Evolutionary conservation across 2,797 vertebrate species (phyloP), one percentile per base, ranked within the genome.

Genomic region (Mormyrops attenuatus): DNA sequence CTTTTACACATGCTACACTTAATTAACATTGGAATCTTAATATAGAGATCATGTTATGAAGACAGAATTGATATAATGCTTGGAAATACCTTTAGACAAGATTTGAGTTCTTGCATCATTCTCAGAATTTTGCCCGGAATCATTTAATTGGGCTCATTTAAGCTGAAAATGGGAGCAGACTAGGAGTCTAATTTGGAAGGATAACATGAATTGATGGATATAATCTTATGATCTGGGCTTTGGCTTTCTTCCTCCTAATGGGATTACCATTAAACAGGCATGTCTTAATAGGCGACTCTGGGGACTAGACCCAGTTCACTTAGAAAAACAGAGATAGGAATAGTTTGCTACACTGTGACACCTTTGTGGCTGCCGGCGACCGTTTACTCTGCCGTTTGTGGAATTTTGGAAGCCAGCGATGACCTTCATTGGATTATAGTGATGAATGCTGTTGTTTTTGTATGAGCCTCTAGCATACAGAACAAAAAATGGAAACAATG

Each of bases 111-210:
- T 38, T 6, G 66, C 11, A 73, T 73, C 30, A 15, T 34, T 73
- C 3, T 34, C 30, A 73, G 66, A 34, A 73, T 73, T 73, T 73
- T 34, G 11, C 66, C 66, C 11, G 66, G 30, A 73, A 34, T 17
- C 66, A 73, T 73, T 73, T 73, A 73, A 73, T 73, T 73, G 13
- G 66, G 66, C 66, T 73, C 13, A 73, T 73, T 73, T 73, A 73
- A 73, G 66, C 30, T 73, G 30, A 73, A 84, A 84, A 84, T 84
- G 47, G 38, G n/a, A 44, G 41, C 47, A 22, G 41, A 84, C 80
- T 49, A 22, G 41, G 9, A 22, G 80, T 84, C 47, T 9, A 49
- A 44, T 84, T 84, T 84, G 80, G 80, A 49, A n/a, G 41, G 80
- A 44, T 49, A 84, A 22, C 47, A 49, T 49, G 49, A 44, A 84